Base-by-base conservation (phyloP, 2,113 vertebrate species). In the Chitala chitala region DNA sequence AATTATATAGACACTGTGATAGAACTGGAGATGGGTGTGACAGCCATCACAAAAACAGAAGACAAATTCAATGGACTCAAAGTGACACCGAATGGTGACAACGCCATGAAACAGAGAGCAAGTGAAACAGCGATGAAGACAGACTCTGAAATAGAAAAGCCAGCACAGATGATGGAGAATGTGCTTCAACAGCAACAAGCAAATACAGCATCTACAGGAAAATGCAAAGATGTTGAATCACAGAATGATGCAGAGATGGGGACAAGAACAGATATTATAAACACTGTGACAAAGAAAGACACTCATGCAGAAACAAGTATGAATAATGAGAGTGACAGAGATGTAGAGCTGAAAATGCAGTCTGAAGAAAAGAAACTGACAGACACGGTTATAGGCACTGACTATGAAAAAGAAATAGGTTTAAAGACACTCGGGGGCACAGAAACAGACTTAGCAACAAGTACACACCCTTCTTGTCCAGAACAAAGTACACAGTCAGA, bases 371-470 rank as follows among this genome's bases (percentile, higher is more conserved):
- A 20, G 46, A 42, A 38, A 70, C 5, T 0, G 10, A 76, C 51
- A 40, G 58, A 72, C 29, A 53, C 72, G 46, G 71, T 46, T 53
- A 4, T 24, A 46, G 48, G 74, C 13, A 63, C 65, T 8, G 46
- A 38, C 59, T 70, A 58, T 54, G 65, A 54, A 22, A 50, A n/a
- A 20, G 24, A 65, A 38, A 33, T 20, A 15, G 72, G 72, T 2
- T 26, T 72, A 17, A 53, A 56, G 31, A 71, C 53, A 33, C 13
- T 46, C 29, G 50, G 26, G 50, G n/a, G 10, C 42, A 55, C 13
- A 50, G 55, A 44, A 42, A 59, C 29, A 71, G 40, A 51, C 17
- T n/a, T n/a, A n/a, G n/a, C n/a, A n/a, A n/a, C n/a, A n/a, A n/a
- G n/a, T n/a, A n/a, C n/a, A n/a, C n/a, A n/a, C n/a, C n/a, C n/a